Base-by-base conservation (phyloP, 2,113 vertebrate genomes). In the Solea solea region DNA sequence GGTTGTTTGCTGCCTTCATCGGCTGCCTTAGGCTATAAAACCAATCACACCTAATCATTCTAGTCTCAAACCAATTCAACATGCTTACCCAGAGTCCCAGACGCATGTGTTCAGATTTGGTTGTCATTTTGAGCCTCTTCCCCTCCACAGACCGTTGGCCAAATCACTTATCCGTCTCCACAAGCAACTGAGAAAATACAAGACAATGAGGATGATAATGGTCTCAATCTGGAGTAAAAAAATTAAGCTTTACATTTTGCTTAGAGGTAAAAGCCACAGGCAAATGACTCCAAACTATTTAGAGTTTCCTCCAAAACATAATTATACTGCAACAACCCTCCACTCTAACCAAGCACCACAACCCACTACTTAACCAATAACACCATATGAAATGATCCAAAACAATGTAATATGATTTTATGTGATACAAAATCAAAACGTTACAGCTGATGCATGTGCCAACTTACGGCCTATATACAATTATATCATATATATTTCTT, bases 111-210 rank as follows among this genome's bases (percentile, higher is more conserved):
- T 68, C 28, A 41, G 7, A 45, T 69, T 3, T 0, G 8, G 44
- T 53, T 16, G 15, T 45, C 50, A 45, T n/a, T 58, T 58, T 82
- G 51, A 74, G 80, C 81, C 66, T 51, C 39, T 51, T 42, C 51
- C 51, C 80, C 65, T 48, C 49, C 9, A 27, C 66, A 80, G 66
- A 69, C 72, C 62, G 49, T 48, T 28, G 66, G 66, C 41, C 49
- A 7, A 28, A 70, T 50, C 59, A 78, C 61, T 45, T 9, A 4
- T 48, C 53, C 13, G 28, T 50, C 41, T 71, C 58, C 55, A 40
- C 55, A 44, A 45, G 44, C 12, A 55, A 4, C 14, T 45, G 46
- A 34, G 57, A 28, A 63, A 62, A 66, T 13, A 61, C 50, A 34
- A 9, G 25, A n/a, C 21, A 2, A 67, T 53, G 27, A 74, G 74